Conservation (phyloP, 1,140 invertebrate genomes). For the Pseudomyrmex pallidus region DNA sequence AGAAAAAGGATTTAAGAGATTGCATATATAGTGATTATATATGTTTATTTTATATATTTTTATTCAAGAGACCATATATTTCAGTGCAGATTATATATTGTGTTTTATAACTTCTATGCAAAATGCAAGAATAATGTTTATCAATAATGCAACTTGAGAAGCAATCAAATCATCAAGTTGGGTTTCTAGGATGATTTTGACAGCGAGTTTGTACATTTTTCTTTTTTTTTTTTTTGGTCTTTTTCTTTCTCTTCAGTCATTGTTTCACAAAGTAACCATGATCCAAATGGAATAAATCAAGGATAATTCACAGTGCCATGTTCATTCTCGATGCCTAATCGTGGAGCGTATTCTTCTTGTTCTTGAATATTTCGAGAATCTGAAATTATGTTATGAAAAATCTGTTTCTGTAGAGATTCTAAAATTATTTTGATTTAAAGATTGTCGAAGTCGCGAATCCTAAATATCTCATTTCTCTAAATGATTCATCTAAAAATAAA, state of each 20-base stretch:
- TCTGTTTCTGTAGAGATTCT: conserved; percentile 7
- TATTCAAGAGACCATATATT: conserved; percentile 2
- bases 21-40: too few relatives aligned
- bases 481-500: conserved; percentile 5
- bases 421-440: conserved; percentile 34
- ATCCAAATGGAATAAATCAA: conserved; percentile 27
- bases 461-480: background rate
- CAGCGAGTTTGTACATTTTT: background rate
- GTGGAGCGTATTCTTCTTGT: conserved; percentile 62
- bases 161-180: conserved; percentile 13
- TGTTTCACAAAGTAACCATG: background rate
- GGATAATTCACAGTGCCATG: conserved; percentile 31
- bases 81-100: conserved; percentile 35
- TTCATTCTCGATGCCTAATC: conserved; percentile 65
- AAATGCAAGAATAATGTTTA: conserved; percentile 40
- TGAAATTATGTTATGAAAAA: conserved; percentile 38
- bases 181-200: conserved; percentile 9
- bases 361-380: conserved; percentile 62
- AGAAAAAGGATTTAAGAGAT: too few relatives aligned
- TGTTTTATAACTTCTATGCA: conserved; percentile 34
- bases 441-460: conserved; percentile 26
- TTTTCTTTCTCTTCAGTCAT: background rate
- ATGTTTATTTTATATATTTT: too few relatives aligned
- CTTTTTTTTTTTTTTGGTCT: too few relatives aligned
- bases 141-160: conserved; percentile 35